phyloP scores from a whole-genome alignment of 2,113 vertebrate species.

The Rhabdornis inornatus region DNA sequence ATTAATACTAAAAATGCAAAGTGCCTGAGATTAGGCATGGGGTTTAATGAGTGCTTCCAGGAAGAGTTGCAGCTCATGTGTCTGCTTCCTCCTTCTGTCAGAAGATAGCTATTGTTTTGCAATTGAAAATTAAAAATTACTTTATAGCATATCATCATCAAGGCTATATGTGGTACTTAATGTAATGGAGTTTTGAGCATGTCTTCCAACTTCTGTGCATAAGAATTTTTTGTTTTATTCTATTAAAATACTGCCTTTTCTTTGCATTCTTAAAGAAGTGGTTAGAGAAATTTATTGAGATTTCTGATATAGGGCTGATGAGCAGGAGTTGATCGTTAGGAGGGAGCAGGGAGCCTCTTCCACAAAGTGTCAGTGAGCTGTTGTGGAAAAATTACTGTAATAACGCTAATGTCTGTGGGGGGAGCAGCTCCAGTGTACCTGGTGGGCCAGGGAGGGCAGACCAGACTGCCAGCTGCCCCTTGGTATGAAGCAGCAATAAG shows the following conservation, averaged over 20 bases:
- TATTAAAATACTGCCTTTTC: background rate
- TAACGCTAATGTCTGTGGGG: background rate
- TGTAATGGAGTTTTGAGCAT: background rate
- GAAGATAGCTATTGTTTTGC: background rate
- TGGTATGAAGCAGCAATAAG: background rate
- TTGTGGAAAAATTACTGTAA: background rate
- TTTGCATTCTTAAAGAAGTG: background rate
- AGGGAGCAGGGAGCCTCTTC: background rate
- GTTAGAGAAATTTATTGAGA: background rate
- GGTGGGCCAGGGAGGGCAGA: background rate
- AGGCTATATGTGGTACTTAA: background rate
- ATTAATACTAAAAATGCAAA: background rate
- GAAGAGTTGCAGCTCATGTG: background rate
- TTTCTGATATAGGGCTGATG: background rate
- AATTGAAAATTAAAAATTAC: background rate
- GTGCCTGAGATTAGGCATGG: background rate
- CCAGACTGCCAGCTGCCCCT: background rate
- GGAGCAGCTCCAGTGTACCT: background rate
- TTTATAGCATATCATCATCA: background rate
- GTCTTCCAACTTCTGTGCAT: background rate
- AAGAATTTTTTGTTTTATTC: background rate
- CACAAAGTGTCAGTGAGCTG: background rate
- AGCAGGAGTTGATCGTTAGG: background rate
- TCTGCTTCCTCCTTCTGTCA: background rate
- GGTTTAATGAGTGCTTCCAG: background rate